Evolutionary conservation across 2,113 vertebrate genomes (phyloP), one percentile per base, ranked within the genome.

Genomic region (Jaculus jaculus): DNA sequence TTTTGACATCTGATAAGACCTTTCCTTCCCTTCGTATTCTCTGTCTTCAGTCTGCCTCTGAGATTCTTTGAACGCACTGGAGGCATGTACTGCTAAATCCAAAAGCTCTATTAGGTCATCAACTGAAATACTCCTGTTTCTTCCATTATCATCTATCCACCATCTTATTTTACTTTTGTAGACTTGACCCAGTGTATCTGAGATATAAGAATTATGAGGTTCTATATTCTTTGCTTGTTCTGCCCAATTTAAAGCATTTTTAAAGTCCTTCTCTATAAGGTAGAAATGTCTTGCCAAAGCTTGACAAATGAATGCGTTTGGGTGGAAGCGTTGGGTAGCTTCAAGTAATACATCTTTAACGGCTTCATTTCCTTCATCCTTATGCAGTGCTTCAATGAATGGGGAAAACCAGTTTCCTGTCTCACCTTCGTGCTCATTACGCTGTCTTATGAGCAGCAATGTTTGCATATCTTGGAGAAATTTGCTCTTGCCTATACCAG

Each of bases 131-230:
- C 30, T 79, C 34, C 39, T 74, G 30, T 71, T 96, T 87, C 96
- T 96, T 34, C 1, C 73, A 39, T 97, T 94, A 42, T 83, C 93
- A 15, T 97, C 96, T 61, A 98, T 39, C 23, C 28, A 87, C 96
- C 95, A 96, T 95, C 97, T 99, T 2, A 99, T 74, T 93, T 98
- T 93, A 87, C 96, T 98, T 97, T 98, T 99, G 51, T 98, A 98
- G 32, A 99, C 98, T 96, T 99, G 99, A 63, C 98, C 98, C n/a
- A 98, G 86, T 83, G 99, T 99, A 91, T 99, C 98, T 24, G 98
- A 97, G 54, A 99, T 97, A 69, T 98, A 99, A 13, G 98, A 99
- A 95, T 95, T 99, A 13, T 97, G 73, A 73, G 87, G 97, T 82
- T 96, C 97, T 94, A 97, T 96, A 0, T 71, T 30, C 96, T 97